These are phyloP conservation scores for Silurus glanis DNA, from an alignment of 2,113 vertebrate species.

Conservation along the genomic window DNA sequence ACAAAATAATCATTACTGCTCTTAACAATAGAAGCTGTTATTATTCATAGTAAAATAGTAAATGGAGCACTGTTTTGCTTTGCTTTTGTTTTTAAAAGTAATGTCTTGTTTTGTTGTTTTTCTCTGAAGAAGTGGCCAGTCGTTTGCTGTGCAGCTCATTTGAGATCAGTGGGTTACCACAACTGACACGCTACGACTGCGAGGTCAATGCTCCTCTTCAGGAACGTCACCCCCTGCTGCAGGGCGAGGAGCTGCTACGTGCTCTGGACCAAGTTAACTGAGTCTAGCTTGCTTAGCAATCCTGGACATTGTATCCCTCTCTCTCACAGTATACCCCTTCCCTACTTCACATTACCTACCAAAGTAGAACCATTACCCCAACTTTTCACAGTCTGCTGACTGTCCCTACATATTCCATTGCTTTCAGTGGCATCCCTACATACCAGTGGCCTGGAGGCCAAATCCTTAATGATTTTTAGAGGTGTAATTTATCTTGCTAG, in stretches of 20 bases:
- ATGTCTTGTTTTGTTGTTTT: background rate
- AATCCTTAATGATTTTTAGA: conserved; percentile 19
- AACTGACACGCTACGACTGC: conserved; percentile 95
- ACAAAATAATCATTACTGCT: too few relatives aligned
- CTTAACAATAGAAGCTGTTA: background rate
- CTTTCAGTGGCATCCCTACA: conserved; percentile 16
- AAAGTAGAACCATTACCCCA: conserved; percentile 13
- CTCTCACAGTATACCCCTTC: background rate
- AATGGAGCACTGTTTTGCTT: background rate
- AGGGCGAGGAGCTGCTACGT: conserved; percentile 94
- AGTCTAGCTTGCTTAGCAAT: conserved; percentile 64
- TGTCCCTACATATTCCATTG: conserved; percentile 32
- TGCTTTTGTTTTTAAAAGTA: background rate
- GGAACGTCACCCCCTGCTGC: conserved; percentile 91
- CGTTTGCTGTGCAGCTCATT: conserved; percentile 86
- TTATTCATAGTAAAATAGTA: background rate
- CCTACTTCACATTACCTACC: conserved; percentile 11
- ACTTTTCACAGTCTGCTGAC: conserved; percentile 24
- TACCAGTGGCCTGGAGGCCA: conserved; percentile 3
- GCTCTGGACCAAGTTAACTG: conserved; percentile 97
- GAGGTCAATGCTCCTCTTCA: conserved; percentile 97
- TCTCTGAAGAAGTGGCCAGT: conserved; percentile 84
- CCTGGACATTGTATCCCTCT: conserved; percentile 64
- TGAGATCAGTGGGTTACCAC: conserved; percentile 81
- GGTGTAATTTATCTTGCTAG: conserved; percentile 1